phyloP scores from a whole-genome alignment of 2,113 vertebrate genomes.

The Monarcha castaneiventris region DNA sequence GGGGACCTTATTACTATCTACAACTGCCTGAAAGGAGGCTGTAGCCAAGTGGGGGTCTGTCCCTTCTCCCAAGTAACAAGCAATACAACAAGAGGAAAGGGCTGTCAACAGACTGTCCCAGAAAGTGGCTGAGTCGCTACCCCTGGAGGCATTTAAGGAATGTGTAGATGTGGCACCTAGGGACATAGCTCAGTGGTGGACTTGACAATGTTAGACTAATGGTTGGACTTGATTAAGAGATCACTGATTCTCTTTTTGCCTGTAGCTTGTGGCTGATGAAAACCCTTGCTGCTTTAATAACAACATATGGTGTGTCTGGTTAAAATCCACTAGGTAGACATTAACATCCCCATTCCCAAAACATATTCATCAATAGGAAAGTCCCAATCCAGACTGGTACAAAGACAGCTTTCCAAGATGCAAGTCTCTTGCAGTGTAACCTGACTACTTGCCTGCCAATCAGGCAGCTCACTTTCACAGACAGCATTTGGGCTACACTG shows the following conservation, averaged over 20 bases:
- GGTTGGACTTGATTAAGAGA: neutral
- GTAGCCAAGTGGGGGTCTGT: neutral
- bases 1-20: neutral
- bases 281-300: neutral
- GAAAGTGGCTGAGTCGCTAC: neutral
- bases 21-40: neutral
- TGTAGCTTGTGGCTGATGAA: neutral
- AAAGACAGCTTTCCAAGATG: neutral
- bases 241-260: neutral
- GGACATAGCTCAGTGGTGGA: neutral
- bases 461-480: neutral
- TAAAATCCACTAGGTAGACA: neutral
- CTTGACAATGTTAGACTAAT: neutral
- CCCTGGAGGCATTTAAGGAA: neutral
- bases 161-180: neutral
- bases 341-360: neutral
- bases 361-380: neutral
- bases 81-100: fast-evolving
- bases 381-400: neutral
- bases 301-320: neutral
- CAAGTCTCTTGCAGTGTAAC: neutral
- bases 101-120: neutral
- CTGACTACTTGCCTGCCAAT: neutral
- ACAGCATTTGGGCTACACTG: neutral
- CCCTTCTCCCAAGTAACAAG: neutral